phyloP scores from a whole-genome alignment of 1,140 invertebrate genomes.

The Leptinotarsa texana region DNA sequence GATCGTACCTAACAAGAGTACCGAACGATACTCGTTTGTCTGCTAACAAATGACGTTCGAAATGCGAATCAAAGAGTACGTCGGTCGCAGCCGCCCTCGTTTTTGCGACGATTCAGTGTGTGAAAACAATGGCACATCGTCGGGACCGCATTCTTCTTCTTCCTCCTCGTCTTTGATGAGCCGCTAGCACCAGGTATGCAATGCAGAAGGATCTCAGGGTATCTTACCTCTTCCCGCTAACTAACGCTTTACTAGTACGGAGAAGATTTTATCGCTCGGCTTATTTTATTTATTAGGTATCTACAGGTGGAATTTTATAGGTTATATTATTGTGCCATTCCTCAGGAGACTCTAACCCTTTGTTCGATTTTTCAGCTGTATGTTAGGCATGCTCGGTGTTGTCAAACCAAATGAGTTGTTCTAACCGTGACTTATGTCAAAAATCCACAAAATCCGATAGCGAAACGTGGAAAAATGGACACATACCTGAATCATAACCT shows the following conservation, averaged over 20 bases:
- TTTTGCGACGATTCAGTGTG: conserved; percentile 52
- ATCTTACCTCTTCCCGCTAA: conserved; percentile 14
- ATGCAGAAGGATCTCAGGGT: conserved; percentile 25
- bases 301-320: conserved; percentile 13
- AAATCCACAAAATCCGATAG: too few relatives aligned
- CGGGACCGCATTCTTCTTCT: conserved; percentile 48
- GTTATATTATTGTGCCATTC: conserved; percentile 26
- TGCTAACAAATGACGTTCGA: conserved; percentile 48
- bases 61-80: conserved; percentile 50
- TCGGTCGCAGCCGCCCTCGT: conserved; percentile 47
- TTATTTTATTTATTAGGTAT: conserved; percentile 29
- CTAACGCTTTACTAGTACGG: conserved; percentile 27
- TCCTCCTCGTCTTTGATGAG: conserved; percentile 16
- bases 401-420: too few relatives aligned
- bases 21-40: conserved; percentile 41
- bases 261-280: conserved; percentile 23
- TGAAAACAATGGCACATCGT: conserved; percentile 54
- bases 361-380: neutral
- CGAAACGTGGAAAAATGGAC: too few relatives aligned
- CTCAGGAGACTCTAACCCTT: conserved; percentile 12
- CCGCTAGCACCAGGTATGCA: conserved; percentile 41
- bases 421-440: too few relatives aligned
- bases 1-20: conserved; percentile 22
- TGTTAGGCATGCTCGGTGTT: neutral
- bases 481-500: too few relatives aligned